phyloP scores from a whole-genome alignment of 2,113 vertebrate genomes.

The Trinectes maculatus region DNA sequence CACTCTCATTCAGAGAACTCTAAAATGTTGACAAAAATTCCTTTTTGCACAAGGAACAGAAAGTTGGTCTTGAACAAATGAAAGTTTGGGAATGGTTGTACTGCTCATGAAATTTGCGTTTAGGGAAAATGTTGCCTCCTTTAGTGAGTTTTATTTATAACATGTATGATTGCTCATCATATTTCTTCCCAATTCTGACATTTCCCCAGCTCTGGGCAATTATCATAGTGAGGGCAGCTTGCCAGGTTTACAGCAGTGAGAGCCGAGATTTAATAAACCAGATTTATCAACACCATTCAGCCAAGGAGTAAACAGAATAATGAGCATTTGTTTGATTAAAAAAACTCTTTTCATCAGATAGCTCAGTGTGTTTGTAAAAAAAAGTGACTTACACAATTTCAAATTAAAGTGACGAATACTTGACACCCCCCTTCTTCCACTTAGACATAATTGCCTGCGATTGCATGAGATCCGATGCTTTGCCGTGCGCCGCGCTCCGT shows the following conservation, averaged over 20 bases:
- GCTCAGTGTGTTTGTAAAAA: neutral
- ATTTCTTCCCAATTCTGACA: neutral
- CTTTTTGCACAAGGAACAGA: neutral
- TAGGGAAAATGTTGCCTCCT: too few relatives aligned
- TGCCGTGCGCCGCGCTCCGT: neutral
- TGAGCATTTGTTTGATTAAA: neutral
- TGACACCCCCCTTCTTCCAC: constrained; percentile 12
- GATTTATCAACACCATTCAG: neutral
- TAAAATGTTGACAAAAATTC: neutral
- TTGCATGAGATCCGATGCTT: constrained; percentile 6
- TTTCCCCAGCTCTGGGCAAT: neutral
- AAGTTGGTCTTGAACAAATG: neutral
- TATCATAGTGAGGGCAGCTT: neutral
- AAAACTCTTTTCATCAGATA: neutral
- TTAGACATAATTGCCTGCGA: constrained; percentile 17
- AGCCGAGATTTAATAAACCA: neutral
- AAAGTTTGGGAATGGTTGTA: neutral
- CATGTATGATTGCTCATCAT: neutral
- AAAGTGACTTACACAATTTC: neutral
- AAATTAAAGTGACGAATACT: constrained; percentile 9
- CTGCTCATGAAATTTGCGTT: too few relatives aligned
- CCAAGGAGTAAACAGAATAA: neutral
- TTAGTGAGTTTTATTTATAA: neutral
- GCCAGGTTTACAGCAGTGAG: neutral
- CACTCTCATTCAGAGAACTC: neutral